Evolutionary conservation across 2,888 invertebrate genomes (phyloP), one percentile per base, ranked within the genome.

Genomic region (Coenonympha glycerion): DNA sequence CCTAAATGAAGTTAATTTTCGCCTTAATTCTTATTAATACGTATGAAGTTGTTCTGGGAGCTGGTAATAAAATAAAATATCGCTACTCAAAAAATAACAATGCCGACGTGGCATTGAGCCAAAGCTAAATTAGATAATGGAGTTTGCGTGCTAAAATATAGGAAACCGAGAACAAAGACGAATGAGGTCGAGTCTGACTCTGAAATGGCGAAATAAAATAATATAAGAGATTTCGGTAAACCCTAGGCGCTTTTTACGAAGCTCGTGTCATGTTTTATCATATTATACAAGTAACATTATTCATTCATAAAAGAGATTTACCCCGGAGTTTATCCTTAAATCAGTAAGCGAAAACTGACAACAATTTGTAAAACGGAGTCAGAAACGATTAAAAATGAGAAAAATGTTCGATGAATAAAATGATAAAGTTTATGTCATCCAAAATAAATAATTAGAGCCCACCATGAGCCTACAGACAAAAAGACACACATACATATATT

Each of bases 61-160:
- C n/a, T n/a, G n/a, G n/a, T 77, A 77, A 80, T 79, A 68, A 70
- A 79, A 79, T 77, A 79, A 81, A 84, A 79, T 76, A 75, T 78
- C 79, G 77, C 76, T 73, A 66, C 64, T 69, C 39, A 78, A 76
- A 76, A 83, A 79, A 79, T 78, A 82, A 82, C 79, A 82, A 76
- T 78, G 70, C 76, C 76, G 77, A 79, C 77, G 79, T 86, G 86
- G 86, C 85, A 82, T 81, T 80, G 79, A 76, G 83, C 85, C 86
- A 86, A 82, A 83, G 85, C 85, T 82, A 87, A 87, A 87, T 87
- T 87, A 87, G 85, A 86, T 87, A 87, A 87, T 87, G 86, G 86
- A 86, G 82, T 87, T 86, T 85, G 85, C 84, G 86, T 86, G 86
- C 86, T 85, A 87, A 87, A 87, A 86, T 85, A 87, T 86, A 87